These are phyloP conservation scores for Zaprionus bogoriensis DNA, from an alignment of 2,888 invertebrate species.

Conservation along the genomic window DNA sequence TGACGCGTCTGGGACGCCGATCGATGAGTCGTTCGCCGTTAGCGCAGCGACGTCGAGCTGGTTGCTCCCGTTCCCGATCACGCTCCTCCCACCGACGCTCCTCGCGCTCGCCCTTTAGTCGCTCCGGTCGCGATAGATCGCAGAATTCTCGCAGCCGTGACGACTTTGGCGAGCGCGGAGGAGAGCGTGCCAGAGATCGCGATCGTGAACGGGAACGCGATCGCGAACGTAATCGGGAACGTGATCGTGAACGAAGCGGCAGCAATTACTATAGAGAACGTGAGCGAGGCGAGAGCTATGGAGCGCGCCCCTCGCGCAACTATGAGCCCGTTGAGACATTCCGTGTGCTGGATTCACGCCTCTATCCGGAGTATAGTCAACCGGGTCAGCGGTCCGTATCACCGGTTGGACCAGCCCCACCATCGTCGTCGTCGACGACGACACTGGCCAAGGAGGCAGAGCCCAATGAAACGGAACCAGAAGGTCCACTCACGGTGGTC, in stretches of 20 bases:
- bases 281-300: slow-evolving; percentile 23
- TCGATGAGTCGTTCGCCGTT: slow-evolving; percentile 51
- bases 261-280: slow-evolving; percentile 27
- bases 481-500: slow-evolving; percentile 85
- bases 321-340: slow-evolving; percentile 55
- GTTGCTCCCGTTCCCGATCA: slow-evolving; percentile 41
- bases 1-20: slow-evolving; percentile 20
- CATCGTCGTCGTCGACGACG: neutral
- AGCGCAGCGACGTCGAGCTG: slow-evolving; percentile 23
- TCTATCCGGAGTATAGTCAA: slow-evolving; percentile 80
- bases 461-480: slow-evolving; percentile 44
- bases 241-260: slow-evolving; percentile 1
- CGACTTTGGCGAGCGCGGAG: slow-evolving; percentile 22
- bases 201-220: slow-evolving; percentile 30
- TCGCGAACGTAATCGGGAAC: slow-evolving; percentile 21
- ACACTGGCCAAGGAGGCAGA: slow-evolving; percentile 52
- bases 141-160: slow-evolving; percentile 34
- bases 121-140: slow-evolving; percentile 32
- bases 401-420: slow-evolving; percentile 24
- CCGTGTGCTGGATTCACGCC: slow-evolving; percentile 78
- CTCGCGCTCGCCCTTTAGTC: slow-evolving; percentile 47
- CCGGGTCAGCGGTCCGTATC: slow-evolving; percentile 35
- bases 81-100: slow-evolving; percentile 47
- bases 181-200: slow-evolving; percentile 16
- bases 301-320: slow-evolving; percentile 50